A percentile compares a stretch with the other conserved stretches of the same genome.
These are phyloP conservation scores for Drosophila quasianomalipes DNA, from an alignment of 2,888 invertebrate species.

Conservation along the genomic window DNA sequence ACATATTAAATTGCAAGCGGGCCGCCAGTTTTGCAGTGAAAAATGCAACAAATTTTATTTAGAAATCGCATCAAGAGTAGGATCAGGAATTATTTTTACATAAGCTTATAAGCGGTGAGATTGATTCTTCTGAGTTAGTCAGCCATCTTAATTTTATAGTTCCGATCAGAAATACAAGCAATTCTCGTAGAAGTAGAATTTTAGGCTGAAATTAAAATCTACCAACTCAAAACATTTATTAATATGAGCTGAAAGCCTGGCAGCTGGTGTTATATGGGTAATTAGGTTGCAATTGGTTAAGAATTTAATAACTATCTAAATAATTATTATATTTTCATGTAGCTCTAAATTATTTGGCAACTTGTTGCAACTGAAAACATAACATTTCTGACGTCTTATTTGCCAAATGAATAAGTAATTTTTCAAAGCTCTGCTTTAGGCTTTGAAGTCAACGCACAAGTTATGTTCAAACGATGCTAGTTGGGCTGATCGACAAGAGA, in stretches of 20 bases:
- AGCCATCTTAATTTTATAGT: too few relatives aligned
- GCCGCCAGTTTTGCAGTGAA: slow-evolving; percentile 44
- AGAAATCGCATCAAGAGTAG: background rate
- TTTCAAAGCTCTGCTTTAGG: background rate
- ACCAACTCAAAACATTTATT: background rate
- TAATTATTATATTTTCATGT: background rate
- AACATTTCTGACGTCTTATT: background rate
- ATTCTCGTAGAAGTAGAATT: too few relatives aligned
- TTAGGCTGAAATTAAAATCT: background rate
- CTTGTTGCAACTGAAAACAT: background rate
- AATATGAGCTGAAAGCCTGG: too few relatives aligned
- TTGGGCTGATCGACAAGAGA: slow-evolving; percentile 34
- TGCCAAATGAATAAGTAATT: background rate
- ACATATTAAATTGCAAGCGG: slow-evolving; percentile 64
- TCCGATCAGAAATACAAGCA: too few relatives aligned
- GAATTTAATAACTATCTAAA: background rate
- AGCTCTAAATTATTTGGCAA: background rate
- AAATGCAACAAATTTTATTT: background rate
- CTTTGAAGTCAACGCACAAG: background rate
- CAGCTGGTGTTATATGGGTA: background rate
- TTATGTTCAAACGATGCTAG: slow-evolving; percentile 29
- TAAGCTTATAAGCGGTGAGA: too few relatives aligned
- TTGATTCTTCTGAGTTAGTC: too few relatives aligned
- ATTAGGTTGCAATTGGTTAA: background rate
- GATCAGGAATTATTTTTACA: background rate